Evolutionary conservation across 2,888 invertebrate species (phyloP), one percentile per base, ranked within the genome.

Genomic region (Drosophila picticornis): DNA sequence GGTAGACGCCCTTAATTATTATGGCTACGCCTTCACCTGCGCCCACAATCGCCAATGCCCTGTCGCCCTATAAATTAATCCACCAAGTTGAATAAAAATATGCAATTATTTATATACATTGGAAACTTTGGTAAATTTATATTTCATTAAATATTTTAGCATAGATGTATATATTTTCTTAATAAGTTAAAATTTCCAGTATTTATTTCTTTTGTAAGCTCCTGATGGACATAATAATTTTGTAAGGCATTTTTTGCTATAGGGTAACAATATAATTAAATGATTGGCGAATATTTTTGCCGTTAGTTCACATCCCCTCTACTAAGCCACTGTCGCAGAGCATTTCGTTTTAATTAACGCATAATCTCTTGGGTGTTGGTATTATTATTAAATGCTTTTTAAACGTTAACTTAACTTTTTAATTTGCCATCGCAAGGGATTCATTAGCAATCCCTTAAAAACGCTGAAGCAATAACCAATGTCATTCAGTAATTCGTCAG

Each of bases 371-470:
- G 72, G 51, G 65, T 43, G 52, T 61, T 63, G 25, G 6, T 38
- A 19, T 27, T 13, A 27, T 13, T 68, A 53, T 60, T 50, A n/a
- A 32, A 43, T 27, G 51, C 75, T 77, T 78, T 82, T 81, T 72
- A 70, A 55, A 27, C 10, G 55, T 58, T 86, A 85, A 80, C 70
- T 71, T 63, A 27, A 66, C 25, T 70, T 63, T 68, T 22, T 22
- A 46, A 56, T 57, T 67, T 52, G 61, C 51, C 38, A n/a, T 16
- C 58, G 43, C 36, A 57, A 29, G 22, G 63, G 57, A 68, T 57
- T 72, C 69, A 84, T 82, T 72, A 78, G 75, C 79, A 81, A 72
- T 67, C 75, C 84, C 75, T 87, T 87, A 83, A 80, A 80, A 83
- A 84, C 58, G 63, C 51, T 56, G 48, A 9, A 36, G 27, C 72